Evolutionary conservation across 2,888 invertebrate genomes (phyloP).

Genomic region (Acanthoscelides obtectus): DNA sequence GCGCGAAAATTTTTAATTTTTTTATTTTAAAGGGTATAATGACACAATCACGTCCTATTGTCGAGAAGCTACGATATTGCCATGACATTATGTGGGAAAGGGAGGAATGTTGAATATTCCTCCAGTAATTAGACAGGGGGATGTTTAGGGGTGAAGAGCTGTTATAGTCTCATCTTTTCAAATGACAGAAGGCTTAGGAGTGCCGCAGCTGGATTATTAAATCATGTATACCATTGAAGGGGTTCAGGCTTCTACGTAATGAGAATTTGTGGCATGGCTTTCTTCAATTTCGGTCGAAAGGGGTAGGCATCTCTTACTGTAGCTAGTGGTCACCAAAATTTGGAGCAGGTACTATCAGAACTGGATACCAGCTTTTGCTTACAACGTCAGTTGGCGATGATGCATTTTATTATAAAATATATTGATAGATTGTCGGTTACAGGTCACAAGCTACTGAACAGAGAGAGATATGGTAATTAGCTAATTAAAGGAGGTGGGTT

Average conservation of each 20-base stretch:
- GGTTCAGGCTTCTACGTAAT: not conserved
- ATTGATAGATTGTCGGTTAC: no score
- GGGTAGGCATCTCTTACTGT: no score
- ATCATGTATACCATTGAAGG: not conserved
- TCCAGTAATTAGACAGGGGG: slow-evolving; percentile 1
- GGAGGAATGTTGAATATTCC: not conserved
- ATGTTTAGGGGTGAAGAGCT: not conserved
- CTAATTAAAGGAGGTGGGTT: no score
- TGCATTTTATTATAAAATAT: no score
- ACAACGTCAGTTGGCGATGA: no score
- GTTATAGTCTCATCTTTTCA: not conserved
- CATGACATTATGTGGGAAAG: not conserved
- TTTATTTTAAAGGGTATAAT: slow-evolving; percentile 28
- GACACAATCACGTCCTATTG: slow-evolving; percentile 20
- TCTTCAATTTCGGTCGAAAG: not conserved
- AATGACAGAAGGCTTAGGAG: not conserved
- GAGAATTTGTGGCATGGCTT: not conserved
- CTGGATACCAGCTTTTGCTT: no score
- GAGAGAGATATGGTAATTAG: no score
- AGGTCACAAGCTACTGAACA: no score
- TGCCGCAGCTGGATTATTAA: not conserved
- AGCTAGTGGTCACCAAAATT: no score
- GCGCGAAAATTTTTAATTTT: slow-evolving; percentile 29
- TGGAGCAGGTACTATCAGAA: no score
- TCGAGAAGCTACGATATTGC: slow-evolving; percentile 4